Conservation (phyloP, 2,888 invertebrate species). For the Panopea generosa region DNA sequence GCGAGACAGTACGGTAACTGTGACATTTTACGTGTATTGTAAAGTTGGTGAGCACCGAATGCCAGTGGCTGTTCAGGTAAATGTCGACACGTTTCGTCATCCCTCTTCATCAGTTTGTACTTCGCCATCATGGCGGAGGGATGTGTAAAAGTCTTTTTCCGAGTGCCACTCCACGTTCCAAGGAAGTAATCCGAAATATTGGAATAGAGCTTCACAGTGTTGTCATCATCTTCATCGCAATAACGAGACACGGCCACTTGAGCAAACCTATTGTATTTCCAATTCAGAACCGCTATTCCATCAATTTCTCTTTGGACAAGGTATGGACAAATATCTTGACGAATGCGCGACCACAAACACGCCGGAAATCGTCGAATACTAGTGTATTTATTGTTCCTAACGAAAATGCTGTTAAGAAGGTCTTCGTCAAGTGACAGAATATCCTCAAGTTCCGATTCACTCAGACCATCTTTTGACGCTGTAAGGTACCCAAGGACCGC, state of each 20-base stretch:
- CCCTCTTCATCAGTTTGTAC: slow-evolving; percentile 55
- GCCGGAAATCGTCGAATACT: slow-evolving; percentile 78
- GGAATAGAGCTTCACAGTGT: slow-evolving; percentile 65
- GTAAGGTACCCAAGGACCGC: slow-evolving; percentile 90
- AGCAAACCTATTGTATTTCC: slow-evolving; percentile 79
- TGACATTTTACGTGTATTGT: slow-evolving; percentile 80
- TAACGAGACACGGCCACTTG: slow-evolving; percentile 71
- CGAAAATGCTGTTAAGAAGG: slow-evolving; percentile 74
- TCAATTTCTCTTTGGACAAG: slow-evolving; percentile 72
- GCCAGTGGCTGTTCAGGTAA: slow-evolving; percentile 78
- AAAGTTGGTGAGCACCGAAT: slow-evolving; percentile 67
- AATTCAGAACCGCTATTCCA: slow-evolving; percentile 73
- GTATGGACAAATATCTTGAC: slow-evolving; percentile 71
- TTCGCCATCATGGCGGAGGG: slow-evolving; percentile 63
- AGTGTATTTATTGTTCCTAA: slow-evolving; percentile 70
- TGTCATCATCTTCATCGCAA: slow-evolving; percentile 37
- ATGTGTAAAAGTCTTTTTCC: slow-evolving; percentile 77
- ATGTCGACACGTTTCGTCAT: slow-evolving; percentile 74
- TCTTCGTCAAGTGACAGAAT: slow-evolving; percentile 84
- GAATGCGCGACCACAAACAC: slow-evolving; percentile 70
- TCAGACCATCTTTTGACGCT: slow-evolving; percentile 91
- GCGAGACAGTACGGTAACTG: slow-evolving; percentile 80
- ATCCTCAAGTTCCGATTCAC: slow-evolving; percentile 92
- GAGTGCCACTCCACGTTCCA: slow-evolving; percentile 79
- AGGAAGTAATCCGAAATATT: slow-evolving; percentile 80